Conservation (phyloP, 2,888 invertebrate species). For the Pyrrhia umbra region DNA sequence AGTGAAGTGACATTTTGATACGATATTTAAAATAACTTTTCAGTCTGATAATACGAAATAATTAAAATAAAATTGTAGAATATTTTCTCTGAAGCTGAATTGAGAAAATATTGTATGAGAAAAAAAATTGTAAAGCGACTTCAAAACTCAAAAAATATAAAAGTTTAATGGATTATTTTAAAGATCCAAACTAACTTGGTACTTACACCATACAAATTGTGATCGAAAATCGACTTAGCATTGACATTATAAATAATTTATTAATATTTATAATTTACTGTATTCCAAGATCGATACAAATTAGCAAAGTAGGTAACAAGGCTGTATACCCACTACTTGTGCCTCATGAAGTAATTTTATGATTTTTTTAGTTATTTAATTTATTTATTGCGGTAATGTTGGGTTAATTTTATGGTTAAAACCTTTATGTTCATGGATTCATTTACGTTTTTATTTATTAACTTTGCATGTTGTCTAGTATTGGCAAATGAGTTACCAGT, state of each 20-base stretch:
- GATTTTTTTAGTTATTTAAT: conserved; percentile 52
- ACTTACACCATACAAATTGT: conserved; percentile 46
- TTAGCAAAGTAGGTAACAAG: conserved; percentile 23
- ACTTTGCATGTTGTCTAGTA: conserved; percentile 47
- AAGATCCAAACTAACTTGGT: conserved; percentile 32
- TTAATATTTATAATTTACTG: conserved; percentile 21
- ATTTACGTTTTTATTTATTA: conserved; percentile 27
- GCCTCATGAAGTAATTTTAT: conserved; percentile 44
- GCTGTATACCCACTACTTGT: conserved; percentile 34
- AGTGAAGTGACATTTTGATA: conserved; percentile 40
- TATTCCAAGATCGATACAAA: conserved; percentile 38
- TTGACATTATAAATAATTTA: conserved; percentile 43
- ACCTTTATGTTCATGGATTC: conserved; percentile 23
- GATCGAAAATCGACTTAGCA: conserved; percentile 32
- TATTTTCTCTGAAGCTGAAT: conserved; percentile 3
- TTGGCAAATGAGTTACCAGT: conserved; percentile 46
- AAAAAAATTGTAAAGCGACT: conserved; percentile 19
- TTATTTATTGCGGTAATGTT: conserved; percentile 55
- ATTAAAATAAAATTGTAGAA: conserved; percentile 3
- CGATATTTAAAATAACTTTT: conserved; percentile 22
- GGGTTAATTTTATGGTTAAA: conserved; percentile 44
- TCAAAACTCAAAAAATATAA: conserved; percentile 3
- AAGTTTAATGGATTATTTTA: conserved; percentile 7
- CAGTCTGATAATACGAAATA: conserved; percentile 12
- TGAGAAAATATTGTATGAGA: conserved; percentile 1